Conservation (phyloP, 2,797 vertebrate genomes). For the Sebastes flavidus region DNA sequence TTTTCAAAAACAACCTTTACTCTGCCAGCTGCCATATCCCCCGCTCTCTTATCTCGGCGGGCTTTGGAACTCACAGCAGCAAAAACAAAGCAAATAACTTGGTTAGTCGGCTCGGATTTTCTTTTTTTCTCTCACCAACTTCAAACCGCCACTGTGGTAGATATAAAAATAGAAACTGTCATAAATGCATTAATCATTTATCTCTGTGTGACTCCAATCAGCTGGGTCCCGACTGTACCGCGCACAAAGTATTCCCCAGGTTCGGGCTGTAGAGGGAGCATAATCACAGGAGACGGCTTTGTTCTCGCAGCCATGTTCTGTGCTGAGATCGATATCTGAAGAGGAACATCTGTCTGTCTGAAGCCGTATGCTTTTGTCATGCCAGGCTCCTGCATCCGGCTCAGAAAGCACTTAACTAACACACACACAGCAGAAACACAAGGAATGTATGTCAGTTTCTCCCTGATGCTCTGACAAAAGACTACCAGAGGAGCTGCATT, state of each 20-base stretch:
- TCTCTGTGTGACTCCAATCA: slow-evolving; percentile 56
- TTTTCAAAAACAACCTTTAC: slow-evolving; percentile 62
- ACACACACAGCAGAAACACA: slow-evolving; percentile 36
- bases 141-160: slow-evolving; percentile 38
- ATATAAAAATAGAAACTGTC: slow-evolving; percentile 69
- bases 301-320: slow-evolving; percentile 62
- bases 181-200: slow-evolving; percentile 67
- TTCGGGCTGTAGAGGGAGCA: slow-evolving; percentile 43
- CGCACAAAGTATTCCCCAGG: slow-evolving; percentile 59
- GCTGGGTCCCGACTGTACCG: slow-evolving; percentile 48
- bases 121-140: slow-evolving; percentile 12
- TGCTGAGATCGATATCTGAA: slow-evolving; percentile 66
- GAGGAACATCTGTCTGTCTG: slow-evolving; percentile 75
- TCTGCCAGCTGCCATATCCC: slow-evolving; percentile 67
- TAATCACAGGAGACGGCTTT: slow-evolving; percentile 65
- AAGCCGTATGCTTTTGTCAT: slow-evolving; percentile 60
- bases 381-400: slow-evolving; percentile 44
- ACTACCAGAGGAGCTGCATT: slow-evolving; percentile 38
- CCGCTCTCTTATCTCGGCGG: slow-evolving; percentile 48
- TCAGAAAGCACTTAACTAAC: slow-evolving; percentile 52
- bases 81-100: slow-evolving; percentile 66
- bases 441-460: slow-evolving; percentile 44
- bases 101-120: slow-evolving; percentile 13
- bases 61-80: slow-evolving; percentile 46
- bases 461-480: slow-evolving; percentile 57